phyloP scores from a whole-genome alignment of 2,888 invertebrate species.

The Lycia hirtaria region DNA sequence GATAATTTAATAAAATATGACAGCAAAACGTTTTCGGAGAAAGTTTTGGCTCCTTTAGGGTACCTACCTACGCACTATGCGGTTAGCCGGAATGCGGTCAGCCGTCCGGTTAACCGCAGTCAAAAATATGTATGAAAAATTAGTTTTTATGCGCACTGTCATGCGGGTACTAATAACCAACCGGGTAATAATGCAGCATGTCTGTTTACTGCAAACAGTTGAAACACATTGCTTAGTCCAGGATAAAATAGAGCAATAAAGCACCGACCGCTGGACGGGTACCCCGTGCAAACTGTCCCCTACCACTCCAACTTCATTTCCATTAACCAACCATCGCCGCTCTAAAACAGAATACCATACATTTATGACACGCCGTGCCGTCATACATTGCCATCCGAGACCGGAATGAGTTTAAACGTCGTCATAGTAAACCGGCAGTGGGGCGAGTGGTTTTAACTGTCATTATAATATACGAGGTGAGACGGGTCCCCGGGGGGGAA shows the following conservation, averaged over 20 bases:
- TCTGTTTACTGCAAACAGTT: constrained; percentile 21
- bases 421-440: constrained; percentile 55
- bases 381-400: constrained; percentile 52
- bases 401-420: constrained; percentile 51
- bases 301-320: constrained; percentile 24
- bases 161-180: no score
- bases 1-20: no score
- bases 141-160: no score
- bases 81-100: no score
- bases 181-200: no score
- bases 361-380: constrained; percentile 17
- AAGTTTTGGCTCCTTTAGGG: no score
- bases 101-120: no score
- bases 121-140: no score
- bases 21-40: no score
- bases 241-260: constrained; percentile 33
- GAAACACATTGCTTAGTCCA: constrained; percentile 26
- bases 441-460: constrained; percentile 61
- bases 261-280: constrained; percentile 24
- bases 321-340: constrained; percentile 31
- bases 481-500: constrained; percentile 62
- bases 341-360: constrained; percentile 30
- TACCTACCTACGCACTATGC: no score
- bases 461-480: constrained; percentile 74
- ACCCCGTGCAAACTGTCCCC: constrained; percentile 23